Percentiles rank a stretch among this genome's conserved stretches.
Conservation (phyloP, 2,797 vertebrate genomes). For the Karalla daura region DNA sequence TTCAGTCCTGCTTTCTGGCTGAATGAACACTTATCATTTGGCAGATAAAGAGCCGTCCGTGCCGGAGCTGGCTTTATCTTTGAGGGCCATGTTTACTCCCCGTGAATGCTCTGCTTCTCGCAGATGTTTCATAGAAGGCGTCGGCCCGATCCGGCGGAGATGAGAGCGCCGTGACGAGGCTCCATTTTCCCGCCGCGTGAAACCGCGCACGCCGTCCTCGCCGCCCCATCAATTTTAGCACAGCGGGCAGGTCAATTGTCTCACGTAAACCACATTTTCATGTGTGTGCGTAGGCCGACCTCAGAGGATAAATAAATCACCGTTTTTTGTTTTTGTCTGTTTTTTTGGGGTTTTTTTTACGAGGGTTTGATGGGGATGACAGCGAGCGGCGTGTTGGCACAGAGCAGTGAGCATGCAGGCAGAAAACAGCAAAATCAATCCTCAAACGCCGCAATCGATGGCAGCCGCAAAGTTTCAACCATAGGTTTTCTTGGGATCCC, state of each 20-base stretch:
- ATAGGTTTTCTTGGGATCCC: slow-evolving; percentile 44
- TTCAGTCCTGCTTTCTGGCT: slow-evolving; percentile 69
- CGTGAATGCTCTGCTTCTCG: slow-evolving; percentile 60
- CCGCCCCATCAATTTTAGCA: slow-evolving; percentile 47
- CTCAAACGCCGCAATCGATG: slow-evolving; percentile 65
- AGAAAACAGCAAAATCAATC: slow-evolving; percentile 71
- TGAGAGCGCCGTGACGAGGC: slow-evolving; percentile 39
- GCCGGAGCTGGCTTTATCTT: slow-evolving; percentile 76
- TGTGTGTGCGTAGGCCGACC: slow-evolving; percentile 47
- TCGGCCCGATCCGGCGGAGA: slow-evolving; percentile 59
- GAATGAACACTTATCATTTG: slow-evolving; percentile 80
- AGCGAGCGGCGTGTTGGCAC: slow-evolving; percentile 44
- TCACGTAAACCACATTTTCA: slow-evolving; percentile 57
- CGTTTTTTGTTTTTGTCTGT: too few relatives aligned
- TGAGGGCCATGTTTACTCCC: slow-evolving; percentile 75
- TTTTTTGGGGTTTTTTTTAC: too few relatives aligned
- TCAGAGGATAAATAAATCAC: slow-evolving; percentile 56
- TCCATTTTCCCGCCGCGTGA: slow-evolving; percentile 50
- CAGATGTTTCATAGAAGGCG: slow-evolving; percentile 57
- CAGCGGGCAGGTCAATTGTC: slow-evolving; percentile 45
- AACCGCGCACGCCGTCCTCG: slow-evolving; percentile 27
- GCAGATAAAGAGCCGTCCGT: slow-evolving; percentile 78
- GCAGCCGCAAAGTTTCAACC: slow-evolving; percentile 43
- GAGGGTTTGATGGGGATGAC: slow-evolving; percentile 61
- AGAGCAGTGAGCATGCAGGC: slow-evolving; percentile 51